Conservation (phyloP, 2,797 vertebrate species). For the Agapornis canus region DNA sequence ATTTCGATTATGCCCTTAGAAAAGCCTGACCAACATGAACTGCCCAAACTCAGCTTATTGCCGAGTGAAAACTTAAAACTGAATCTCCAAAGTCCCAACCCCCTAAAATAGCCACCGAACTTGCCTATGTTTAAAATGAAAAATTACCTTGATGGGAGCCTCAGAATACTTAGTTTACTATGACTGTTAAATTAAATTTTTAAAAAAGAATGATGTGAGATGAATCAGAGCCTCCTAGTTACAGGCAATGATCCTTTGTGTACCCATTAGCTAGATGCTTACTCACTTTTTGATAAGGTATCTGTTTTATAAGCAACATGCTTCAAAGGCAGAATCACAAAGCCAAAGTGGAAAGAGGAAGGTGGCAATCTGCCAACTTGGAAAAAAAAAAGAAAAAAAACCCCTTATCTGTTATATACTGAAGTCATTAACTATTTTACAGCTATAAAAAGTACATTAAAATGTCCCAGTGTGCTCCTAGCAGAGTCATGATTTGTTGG, state of each 20-base stretch:
- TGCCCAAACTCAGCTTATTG: not conserved
- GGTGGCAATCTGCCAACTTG: not conserved
- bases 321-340: not conserved
- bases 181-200: not conserved
- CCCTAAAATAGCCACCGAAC: rapidly evolving
- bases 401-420: not conserved
- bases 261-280: not conserved
- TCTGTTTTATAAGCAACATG: not conserved
- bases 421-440: conserved; percentile 25
- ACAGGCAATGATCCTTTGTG: not conserved
- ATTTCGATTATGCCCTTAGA: not conserved
- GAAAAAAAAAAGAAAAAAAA: too few species aligned
- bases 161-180: not conserved
- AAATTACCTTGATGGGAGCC: not conserved
- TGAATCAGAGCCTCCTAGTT: not conserved
- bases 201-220: not conserved
- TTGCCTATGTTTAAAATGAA: not conserved
- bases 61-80: not conserved
- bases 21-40: not conserved
- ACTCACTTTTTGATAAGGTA: not conserved
- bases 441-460: conserved; percentile 16
- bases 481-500: conserved; percentile 1
- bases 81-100: not conserved
- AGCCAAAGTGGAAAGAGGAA: not conserved
- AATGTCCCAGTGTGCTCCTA: not conserved